These are phyloP conservation scores for Sciurus niger DNA, from an alignment of 2,113 vertebrate genomes.

Conservation along the genomic window DNA sequence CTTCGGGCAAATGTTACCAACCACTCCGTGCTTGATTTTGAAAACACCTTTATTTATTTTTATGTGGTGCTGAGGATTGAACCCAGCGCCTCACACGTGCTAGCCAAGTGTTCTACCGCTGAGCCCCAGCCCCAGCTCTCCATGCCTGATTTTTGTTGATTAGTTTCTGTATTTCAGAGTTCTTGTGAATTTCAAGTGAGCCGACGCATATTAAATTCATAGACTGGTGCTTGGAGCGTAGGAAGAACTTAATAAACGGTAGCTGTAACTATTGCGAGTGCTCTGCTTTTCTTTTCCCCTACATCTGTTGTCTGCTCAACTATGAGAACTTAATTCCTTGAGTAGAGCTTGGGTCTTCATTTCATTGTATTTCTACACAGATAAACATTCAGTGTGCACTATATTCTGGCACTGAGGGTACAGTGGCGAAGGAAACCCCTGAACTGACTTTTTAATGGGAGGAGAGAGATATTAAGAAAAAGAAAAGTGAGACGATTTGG, in stretches of 20 bases:
- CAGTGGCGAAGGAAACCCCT: neutral
- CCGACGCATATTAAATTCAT: conserved; percentile 7
- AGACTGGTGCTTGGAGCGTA: neutral
- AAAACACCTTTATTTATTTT: too few species aligned
- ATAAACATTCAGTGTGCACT: neutral
- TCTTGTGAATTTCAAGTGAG: conserved; percentile 50
- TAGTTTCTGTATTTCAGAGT: conserved; percentile 19
- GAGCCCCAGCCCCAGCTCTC: too few species aligned
- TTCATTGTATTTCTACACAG: conserved; percentile 29
- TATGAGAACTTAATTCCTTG: neutral
- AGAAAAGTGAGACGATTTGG: neutral
- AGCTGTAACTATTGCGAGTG: neutral
- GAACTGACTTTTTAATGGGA: conserved; percentile 35
- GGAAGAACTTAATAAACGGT: neutral
- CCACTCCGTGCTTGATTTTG: neutral
- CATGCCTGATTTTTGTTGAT: neutral
- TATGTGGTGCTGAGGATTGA: too few species aligned
- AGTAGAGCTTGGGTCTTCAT: conserved; percentile 16
- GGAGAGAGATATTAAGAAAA: neutral
- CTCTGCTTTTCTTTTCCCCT: neutral
- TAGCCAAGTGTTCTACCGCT: too few species aligned
- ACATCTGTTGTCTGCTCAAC: neutral
- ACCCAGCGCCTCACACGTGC: too few species aligned
- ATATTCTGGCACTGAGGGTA: neutral
- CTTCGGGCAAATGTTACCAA: neutral